These are phyloP conservation scores for Abscondita cerata DNA, from an alignment of 2,888 invertebrate genomes.

Conservation along the genomic window DNA sequence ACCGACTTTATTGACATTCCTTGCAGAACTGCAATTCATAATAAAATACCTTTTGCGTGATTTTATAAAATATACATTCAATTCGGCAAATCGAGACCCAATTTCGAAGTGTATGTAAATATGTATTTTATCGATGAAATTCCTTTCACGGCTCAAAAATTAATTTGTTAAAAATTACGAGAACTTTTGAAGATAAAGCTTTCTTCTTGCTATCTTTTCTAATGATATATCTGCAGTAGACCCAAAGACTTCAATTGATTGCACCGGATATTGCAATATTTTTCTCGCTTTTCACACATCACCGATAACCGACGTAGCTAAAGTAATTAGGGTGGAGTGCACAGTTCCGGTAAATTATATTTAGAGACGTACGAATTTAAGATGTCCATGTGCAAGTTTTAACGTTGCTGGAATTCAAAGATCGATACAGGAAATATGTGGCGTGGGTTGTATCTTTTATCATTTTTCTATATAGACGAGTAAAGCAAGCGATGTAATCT, in stretches of 20 bases:
- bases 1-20: slow-evolving; percentile 26
- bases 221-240: slow-evolving; percentile 15
- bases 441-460: slow-evolving; percentile 30
- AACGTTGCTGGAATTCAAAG: slow-evolving; percentile 21
- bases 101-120: too few relatives aligned
- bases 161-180: too few relatives aligned
- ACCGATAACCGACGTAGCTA: slow-evolving; percentile 24
- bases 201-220: too few relatives aligned
- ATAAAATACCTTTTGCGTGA: slow-evolving; percentile 17
- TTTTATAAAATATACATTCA: too few relatives aligned
- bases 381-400: slow-evolving; percentile 22
- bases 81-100: too few relatives aligned
- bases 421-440: slow-evolving; percentile 35
- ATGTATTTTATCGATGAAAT: too few relatives aligned
- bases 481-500: slow-evolving; percentile 31
- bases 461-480: slow-evolving; percentile 24
- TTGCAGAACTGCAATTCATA: slow-evolving; percentile 16
- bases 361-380: slow-evolving; percentile 7
- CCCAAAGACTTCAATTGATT: slow-evolving; percentile 21
- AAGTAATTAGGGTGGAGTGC: slow-evolving; percentile 32
- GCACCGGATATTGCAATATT: slow-evolving; percentile 34
- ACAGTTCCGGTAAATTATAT: slow-evolving; percentile 25
- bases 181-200: too few relatives aligned
- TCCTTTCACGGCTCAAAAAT: too few relatives aligned
- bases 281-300: slow-evolving; percentile 28